phyloP scores from a whole-genome alignment of 2,888 invertebrate genomes.

The Alsophila aescularia region DNA sequence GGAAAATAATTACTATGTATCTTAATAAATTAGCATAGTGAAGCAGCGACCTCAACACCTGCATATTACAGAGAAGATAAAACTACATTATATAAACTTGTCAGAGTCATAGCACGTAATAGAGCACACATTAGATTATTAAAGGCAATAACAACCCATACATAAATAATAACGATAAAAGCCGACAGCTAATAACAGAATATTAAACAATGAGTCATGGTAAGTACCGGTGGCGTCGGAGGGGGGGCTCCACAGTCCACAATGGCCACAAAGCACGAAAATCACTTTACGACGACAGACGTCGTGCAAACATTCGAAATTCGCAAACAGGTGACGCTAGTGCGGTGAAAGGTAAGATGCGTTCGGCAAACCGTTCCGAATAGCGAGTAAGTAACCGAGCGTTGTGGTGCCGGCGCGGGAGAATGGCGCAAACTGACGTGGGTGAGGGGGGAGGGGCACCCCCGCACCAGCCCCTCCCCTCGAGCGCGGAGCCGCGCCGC shows the following conservation, averaged over 20 bases:
- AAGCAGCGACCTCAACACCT: constrained; percentile 22
- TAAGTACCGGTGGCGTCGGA: constrained; percentile 66
- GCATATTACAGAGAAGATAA: constrained; percentile 19
- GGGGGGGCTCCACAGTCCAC: constrained; percentile 59
- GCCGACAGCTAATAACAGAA: constrained; percentile 56
- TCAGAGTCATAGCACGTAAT: constrained; percentile 12
- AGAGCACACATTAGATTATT: constrained; percentile 20
- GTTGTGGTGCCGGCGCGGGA: constrained; percentile 75
- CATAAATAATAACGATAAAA: constrained; percentile 47
- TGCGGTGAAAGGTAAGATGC: constrained; percentile 80
- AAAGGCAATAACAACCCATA: constrained; percentile 41
- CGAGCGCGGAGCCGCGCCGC: constrained; percentile 38
- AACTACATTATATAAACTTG: constrained; percentile 5
- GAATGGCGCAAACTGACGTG: constrained; percentile 80
- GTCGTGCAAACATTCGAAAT: constrained; percentile 69
- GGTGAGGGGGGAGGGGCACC: constrained; percentile 59
- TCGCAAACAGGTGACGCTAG: constrained; percentile 68
- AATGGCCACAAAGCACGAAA: constrained; percentile 78
- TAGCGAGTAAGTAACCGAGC: constrained; percentile 67
- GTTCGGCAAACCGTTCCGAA: constrained; percentile 73
- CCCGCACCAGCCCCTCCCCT: constrained; percentile 37
- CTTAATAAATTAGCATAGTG: constrained; percentile 15
- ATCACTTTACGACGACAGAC: constrained; percentile 73
- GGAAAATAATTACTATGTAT: not conserved
- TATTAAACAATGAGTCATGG: constrained; percentile 68